phyloP scores from a whole-genome alignment of 2,113 vertebrate species.

The Limanda limanda region DNA sequence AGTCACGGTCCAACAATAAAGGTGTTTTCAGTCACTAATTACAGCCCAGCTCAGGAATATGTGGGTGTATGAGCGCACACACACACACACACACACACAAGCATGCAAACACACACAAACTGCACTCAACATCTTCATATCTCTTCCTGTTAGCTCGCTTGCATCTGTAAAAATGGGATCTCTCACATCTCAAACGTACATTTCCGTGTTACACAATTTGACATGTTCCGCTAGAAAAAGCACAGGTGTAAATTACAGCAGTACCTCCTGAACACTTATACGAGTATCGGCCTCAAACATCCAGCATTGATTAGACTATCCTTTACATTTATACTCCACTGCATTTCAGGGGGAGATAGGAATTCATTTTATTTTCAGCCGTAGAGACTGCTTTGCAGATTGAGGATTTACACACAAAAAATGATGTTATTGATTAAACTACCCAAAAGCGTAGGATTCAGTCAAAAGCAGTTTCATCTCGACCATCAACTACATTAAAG shows the following conservation, averaged over 20 bases:
- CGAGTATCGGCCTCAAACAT: neutral
- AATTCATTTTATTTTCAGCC: neutral
- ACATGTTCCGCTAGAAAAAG: neutral
- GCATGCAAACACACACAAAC: neutral
- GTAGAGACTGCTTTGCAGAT: neutral
- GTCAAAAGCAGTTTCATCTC: too few relatives aligned
- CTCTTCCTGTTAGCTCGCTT: too few relatives aligned
- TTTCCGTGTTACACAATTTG: neutral
- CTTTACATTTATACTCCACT: neutral
- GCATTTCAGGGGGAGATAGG: neutral
- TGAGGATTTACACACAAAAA: too few relatives aligned
- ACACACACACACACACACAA: neutral
- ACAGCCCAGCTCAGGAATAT: conserved; percentile 8
- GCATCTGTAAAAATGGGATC: neutral
- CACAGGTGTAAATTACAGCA: neutral
- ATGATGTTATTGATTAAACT: too few relatives aligned
- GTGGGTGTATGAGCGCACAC: neutral
- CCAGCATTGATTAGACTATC: neutral
- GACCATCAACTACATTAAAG: too few relatives aligned
- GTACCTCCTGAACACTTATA: neutral
- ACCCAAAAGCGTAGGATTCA: too few relatives aligned
- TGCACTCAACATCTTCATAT: neutral
- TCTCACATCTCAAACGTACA: neutral
- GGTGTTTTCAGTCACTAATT: conserved; percentile 42
- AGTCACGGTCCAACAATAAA: conserved; percentile 27